Evolutionary conservation across 2,113 vertebrate genomes (phyloP).

Genomic region (Strix aluco): DNA sequence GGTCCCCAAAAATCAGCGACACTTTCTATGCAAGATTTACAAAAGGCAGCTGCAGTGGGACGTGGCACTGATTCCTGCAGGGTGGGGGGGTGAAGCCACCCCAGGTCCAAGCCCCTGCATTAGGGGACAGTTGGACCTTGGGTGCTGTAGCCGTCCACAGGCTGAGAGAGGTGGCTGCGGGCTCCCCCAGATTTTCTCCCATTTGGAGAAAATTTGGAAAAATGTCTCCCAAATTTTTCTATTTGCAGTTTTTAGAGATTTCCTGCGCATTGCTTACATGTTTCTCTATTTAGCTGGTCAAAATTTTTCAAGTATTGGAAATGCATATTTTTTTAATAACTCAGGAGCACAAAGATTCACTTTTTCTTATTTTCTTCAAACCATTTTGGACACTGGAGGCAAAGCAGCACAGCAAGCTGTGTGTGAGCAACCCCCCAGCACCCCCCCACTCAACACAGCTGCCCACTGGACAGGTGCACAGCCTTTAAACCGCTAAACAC

Average conservation of each 20-base stretch:
- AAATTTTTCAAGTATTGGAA: not conserved
- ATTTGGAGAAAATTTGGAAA: not conserved
- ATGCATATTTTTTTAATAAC: not conserved
- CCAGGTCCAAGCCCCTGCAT: accelerated
- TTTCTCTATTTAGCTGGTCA: not conserved
- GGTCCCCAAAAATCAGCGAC: not conserved
- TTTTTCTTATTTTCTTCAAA: not conserved
- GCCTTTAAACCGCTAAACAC: not conserved
- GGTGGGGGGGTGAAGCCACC: not conserved
- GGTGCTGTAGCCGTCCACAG: not conserved
- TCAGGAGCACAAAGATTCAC: not conserved
- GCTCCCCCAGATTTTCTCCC: not conserved
- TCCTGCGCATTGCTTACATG: not conserved
- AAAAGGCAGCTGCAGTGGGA: accelerated
- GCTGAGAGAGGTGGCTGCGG: not conserved
- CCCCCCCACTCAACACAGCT: not conserved
- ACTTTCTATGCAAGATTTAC: not conserved
- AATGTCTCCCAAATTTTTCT: not conserved
- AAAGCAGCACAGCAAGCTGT: not conserved
- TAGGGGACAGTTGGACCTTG: not conserved
- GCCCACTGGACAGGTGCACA: accelerated
- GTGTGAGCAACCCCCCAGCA: not conserved
- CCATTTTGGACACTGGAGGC: accelerated
- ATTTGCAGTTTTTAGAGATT: not conserved
- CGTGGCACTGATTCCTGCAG: not conserved